A percentile compares a stretch with the other conserved stretches of the same genome.
Conservation (phyloP, 2,888 invertebrate species). For the Leucoma salicis region DNA sequence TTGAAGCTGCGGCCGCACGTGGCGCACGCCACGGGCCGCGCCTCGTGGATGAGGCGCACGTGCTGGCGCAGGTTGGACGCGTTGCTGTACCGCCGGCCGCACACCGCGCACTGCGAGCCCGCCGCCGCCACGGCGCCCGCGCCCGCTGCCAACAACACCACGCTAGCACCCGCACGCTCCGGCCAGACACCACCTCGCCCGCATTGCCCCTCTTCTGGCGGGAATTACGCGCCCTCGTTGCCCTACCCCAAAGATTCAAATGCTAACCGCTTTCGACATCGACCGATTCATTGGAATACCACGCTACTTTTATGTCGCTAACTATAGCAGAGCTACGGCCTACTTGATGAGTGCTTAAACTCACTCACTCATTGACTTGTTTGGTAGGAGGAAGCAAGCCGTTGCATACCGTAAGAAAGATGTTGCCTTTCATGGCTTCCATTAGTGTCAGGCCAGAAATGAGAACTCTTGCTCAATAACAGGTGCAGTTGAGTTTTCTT, state of each 20-base stretch:
- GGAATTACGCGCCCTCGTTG: too few species aligned
- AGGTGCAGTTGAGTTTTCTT: too few species aligned
- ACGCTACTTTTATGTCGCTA: background rate
- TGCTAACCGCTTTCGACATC: conserved; percentile 13
- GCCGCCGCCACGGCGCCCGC: conserved; percentile 52
- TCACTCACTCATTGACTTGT: too few species aligned
- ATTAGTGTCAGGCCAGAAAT: too few species aligned
- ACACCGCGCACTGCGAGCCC: conserved; percentile 84
- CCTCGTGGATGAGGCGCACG: conserved; percentile 88
- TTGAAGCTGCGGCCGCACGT: conserved; percentile 88
- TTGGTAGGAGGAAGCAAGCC: too few species aligned
- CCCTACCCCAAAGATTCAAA: conserved; percentile 21
- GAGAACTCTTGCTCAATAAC: too few species aligned
- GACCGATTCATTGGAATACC: background rate
- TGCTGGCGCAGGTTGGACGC: conserved; percentile 89
- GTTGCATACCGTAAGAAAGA: too few species aligned
- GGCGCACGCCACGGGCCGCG: conserved; percentile 86
- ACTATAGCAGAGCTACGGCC: too few species aligned
- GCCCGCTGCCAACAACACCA: conserved; percentile 61
- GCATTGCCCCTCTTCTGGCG: conserved; percentile 5
- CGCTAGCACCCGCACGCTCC: conserved; percentile 28
- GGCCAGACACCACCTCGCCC: conserved; percentile 23
- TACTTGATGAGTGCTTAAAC: too few species aligned
- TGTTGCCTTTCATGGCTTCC: too few species aligned
- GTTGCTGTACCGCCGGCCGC: conserved; percentile 87